Base-by-base conservation (phyloP, 2,888 invertebrate genomes). In the Megastigmus dorsalis region DNA sequence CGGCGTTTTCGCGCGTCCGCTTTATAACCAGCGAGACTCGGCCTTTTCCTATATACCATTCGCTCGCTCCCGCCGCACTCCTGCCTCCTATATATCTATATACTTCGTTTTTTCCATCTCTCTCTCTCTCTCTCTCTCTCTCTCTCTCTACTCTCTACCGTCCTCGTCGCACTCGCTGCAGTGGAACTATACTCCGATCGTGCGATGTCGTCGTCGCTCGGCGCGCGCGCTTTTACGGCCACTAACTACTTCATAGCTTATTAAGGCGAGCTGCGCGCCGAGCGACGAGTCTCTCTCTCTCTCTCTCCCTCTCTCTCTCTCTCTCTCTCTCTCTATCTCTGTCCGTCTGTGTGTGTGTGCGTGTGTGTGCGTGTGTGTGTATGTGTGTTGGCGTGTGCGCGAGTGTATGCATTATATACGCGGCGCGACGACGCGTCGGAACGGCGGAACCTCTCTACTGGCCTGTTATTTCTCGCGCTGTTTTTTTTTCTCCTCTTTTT, bases 1-100 rank as follows among this genome's bases (percentile, higher is more conserved):
- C 79, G 77, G 74, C 77, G 75, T 77, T 79, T 77, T 78, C 73
- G 76, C 76, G 70, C 70, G 70, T 45, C 52, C 60, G 60, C 43
- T 62, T 69, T 69, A 74, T 65, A 73, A 62, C 71, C 72, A 55
- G 45, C 75, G 65, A 65, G 68, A 62, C 60, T 55, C 41, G 66
- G 48, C 63, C 36, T 6, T 33, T 23, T 52, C 70, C 59, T 30
- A 18, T 48, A 76, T 66, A 63, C 59, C 65, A 67, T 60, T 43
- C 26, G 20, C 59, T 30, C 43, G 33, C 54, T 65, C 59, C 36
- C 13, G 7, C 26, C 38, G 9, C 2, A 26, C 7, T 15, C 7
- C 18, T 45, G 23, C 41, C 6, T 28, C 18, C 52, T 20, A 18
- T 20, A 20, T 48, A 33, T 20, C 45, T 62, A 10, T 48, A 54